Base-by-base conservation (phyloP, 2,888 invertebrate species). In the Patella caerulea region DNA sequence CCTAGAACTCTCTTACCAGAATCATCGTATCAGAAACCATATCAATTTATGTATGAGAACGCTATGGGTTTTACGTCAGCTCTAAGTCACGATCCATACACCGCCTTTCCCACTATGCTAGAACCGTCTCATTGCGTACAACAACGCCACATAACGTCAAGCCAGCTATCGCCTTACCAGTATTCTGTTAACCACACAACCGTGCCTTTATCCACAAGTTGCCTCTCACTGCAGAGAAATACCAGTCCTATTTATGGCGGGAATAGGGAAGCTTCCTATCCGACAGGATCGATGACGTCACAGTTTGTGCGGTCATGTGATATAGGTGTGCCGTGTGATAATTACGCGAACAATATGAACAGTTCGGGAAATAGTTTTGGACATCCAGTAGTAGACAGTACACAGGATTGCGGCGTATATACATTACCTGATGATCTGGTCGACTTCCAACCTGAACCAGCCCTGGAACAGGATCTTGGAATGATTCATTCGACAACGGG, bases 1-100 rank as follows among this genome's bases (percentile, higher is more conserved):
- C 91, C 91, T 1, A 82, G 91, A 72, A 88, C 89, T 0, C 81
- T 91, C n/a, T 83, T 90, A 19, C 88, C 91, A 0, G 90, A 90
- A 74, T 79, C 83, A 11, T 73, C 82, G 34, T 79, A 82, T 19
- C 79, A 82, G 55, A 83, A 83, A 73, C 81, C 82, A 2, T 84
- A 83, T 69, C 85, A 80, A 53, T 81, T 83, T 59, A 80, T 82
- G 78, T 83, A 83, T 74, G 81, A 81, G 29, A 78, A 78, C 24
- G 73, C 78, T 17, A 65, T 79, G 7, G 77, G 75, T 11, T 78
- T 78, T 65, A 11, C 65, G 24, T 24, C 65, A 12, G 19, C 65
- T 12, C 24, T 65, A 3, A 65, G 24, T 24, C 65, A 65, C 15
- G 65, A 9, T 72, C 78, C 55, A 73, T 79, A 54, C 74, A 72